Evolutionary conservation across 2,797 vertebrate genomes (phyloP), one percentile per base, ranked within the genome.

Genomic region (Cygnus olor): DNA sequence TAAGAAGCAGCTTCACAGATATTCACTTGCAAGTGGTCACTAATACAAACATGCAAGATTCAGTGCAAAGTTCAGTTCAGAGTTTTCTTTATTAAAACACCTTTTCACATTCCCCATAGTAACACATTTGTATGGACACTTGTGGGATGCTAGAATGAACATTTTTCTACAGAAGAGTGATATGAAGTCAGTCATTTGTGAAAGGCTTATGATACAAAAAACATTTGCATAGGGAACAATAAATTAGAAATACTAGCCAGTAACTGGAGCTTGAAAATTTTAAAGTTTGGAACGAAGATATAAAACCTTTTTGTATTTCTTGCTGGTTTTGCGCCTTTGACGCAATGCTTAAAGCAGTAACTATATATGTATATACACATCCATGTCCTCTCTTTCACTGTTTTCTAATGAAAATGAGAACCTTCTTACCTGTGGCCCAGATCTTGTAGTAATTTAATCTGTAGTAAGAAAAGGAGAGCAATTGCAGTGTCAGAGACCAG

Each of bases 61-160:
- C 76, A 53, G 21, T 30, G 85, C 86, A 88, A 96, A 97, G 93
- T 96, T 95, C 96, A 95, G 32, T 88, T 94, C 94, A 96, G 92
- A 80, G 42, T 92, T 98, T 98, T 98, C 97, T 98, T 98, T 97
- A 98, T 97, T 97, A 95, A 94, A 97, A 93, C 89, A 82, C 64
- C 88, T 94, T 80, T 72, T 95, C 91, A 89, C 85, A 77, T 94
- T 88, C 83, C 84, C 95, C 95, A 88, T 20, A 88, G 82, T 86
- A 82, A 61, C 1, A 79, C 49, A 84, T 94, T 58, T 89, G 32
- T 69, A 96, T 53, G 85, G 17, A 54, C 77, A 49, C 61, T 85
- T 65, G 20, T 9, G 54, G 78, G 68, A 88, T 69, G 88, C 78
- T 76, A 58, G 68, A 66, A 71, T 79, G 85, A 94, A 89, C 57